Evolutionary conservation across 64 coral and sea anemone genomes (phyloP).

Genomic region (Actinia tenebrosa): DNA sequence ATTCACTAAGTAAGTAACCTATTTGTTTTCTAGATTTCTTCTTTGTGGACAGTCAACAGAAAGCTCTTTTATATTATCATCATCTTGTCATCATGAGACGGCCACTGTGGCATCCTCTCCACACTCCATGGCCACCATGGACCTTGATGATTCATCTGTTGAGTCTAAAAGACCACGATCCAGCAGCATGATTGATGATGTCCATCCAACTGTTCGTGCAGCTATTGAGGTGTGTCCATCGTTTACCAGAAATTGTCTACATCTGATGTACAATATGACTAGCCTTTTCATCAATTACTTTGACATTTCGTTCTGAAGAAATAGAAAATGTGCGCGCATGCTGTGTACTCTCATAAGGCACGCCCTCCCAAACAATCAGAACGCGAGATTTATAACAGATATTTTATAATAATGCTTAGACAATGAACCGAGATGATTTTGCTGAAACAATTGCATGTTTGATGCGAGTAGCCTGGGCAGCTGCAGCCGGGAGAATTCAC

Average conservation of each 20-base stretch:
- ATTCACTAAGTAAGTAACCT: background rate
- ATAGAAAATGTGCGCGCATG: too few species aligned
- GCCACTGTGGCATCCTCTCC: slow-evolving; percentile 65
- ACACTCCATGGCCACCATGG: slow-evolving; percentile 80
- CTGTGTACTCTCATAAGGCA: too few species aligned
- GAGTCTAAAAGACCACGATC: slow-evolving; percentile 82
- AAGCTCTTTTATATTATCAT: slow-evolving; percentile 65
- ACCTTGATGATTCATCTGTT: slow-evolving; percentile 71
- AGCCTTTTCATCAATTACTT: background rate
- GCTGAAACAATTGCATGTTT: slow-evolving; percentile 91
- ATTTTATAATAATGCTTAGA: slow-evolving; percentile 21
- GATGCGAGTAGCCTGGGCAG: slow-evolving; percentile 89
- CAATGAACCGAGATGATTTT: slow-evolving; percentile 90
- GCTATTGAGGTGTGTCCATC: slow-evolving; percentile 66
- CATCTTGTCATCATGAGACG: slow-evolving; percentile 48
- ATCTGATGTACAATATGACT: too few species aligned
- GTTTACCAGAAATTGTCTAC: background rate
- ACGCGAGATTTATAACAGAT: too few species aligned
- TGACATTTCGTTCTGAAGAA: too few species aligned
- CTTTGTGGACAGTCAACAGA: slow-evolving; percentile 82
- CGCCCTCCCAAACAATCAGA: too few species aligned
- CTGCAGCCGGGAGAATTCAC: slow-evolving; percentile 80
- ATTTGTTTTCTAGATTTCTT: slow-evolving; percentile 55
- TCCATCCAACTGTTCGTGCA: slow-evolving; percentile 71
- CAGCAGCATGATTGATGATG: slow-evolving; percentile 92